These are phyloP conservation scores for Calyptomena viridis DNA, from an alignment of 2,113 vertebrate species.

Conservation along the genomic window DNA sequence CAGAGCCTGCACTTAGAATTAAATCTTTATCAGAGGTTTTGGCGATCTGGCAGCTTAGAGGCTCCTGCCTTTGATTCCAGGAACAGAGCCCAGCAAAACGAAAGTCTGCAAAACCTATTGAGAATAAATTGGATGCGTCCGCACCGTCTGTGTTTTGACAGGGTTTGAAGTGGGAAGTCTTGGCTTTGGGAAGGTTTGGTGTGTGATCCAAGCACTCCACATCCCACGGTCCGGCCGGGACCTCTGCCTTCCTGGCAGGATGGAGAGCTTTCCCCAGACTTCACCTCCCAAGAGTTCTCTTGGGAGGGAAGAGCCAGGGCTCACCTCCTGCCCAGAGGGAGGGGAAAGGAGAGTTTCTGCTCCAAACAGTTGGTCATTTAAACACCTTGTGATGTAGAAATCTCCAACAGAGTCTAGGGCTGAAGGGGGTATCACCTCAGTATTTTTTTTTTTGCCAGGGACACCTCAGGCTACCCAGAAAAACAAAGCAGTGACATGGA, in stretches of 20 bases:
- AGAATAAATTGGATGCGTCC: constrained; percentile 50
- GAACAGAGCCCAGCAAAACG: constrained; percentile 45
- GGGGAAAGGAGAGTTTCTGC: background rate
- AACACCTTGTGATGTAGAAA: background rate
- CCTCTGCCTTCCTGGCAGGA: background rate
- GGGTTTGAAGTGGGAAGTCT: constrained; percentile 36
- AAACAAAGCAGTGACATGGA: background rate
- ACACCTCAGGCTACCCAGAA: background rate
- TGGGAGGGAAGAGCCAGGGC: background rate
- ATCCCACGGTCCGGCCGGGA: background rate
- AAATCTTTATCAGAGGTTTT: constrained; percentile 9
- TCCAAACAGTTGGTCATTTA: fast-evolving
- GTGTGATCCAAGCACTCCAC: background rate
- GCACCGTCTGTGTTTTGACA: constrained; percentile 10
- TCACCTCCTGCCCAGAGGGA: background rate
- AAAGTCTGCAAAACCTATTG: constrained; percentile 64
- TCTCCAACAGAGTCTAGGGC: background rate
- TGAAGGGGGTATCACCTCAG: background rate
- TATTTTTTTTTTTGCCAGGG: background rate
- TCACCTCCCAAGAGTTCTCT: background rate
- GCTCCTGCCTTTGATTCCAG: constrained; percentile 45
- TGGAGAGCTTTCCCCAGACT: background rate
- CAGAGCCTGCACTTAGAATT: background rate
- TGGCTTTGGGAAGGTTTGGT: constrained; percentile 18
- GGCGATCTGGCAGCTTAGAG: background rate